These are phyloP conservation scores for Strongylocentrotus purpuratus DNA, from an alignment of 35 echinoderm and acorn worm species.

Conservation along the genomic window DNA sequence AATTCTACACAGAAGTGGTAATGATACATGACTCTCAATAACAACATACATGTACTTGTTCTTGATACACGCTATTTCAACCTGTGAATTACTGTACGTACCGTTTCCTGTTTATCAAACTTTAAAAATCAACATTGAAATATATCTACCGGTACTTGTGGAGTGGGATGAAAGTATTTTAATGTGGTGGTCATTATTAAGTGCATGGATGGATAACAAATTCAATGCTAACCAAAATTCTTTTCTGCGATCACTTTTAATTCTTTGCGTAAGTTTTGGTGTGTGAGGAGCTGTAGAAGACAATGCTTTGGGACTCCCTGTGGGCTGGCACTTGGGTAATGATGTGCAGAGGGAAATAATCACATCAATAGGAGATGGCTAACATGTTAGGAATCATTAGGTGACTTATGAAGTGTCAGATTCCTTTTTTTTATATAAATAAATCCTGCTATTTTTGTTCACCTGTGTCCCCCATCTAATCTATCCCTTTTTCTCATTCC, in stretches of 20 bases:
- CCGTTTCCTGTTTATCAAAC: not conserved
- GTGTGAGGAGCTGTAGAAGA: not conserved
- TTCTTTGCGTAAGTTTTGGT: not conserved
- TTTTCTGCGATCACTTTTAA: not conserved
- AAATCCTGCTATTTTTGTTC: not conserved
- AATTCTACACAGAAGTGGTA: not conserved
- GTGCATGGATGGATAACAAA: not conserved
- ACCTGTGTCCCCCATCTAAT: not conserved
- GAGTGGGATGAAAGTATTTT: not conserved
- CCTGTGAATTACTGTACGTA: not conserved
- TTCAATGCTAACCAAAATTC: not conserved
- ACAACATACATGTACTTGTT: not conserved
- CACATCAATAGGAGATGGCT: not conserved
- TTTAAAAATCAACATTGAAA: not conserved
- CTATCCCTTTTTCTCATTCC: not conserved
- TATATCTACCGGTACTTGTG: not conserved
- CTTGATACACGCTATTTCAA: not conserved
- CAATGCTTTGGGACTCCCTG: not conserved
- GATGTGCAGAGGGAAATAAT: not conserved
- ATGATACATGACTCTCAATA: not conserved
- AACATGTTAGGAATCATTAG: not conserved
- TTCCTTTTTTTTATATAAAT: not conserved
- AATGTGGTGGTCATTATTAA: not conserved
- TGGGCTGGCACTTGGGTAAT: not conserved
- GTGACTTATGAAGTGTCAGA: not conserved